phyloP scores from a whole-genome alignment of 2,888 invertebrate species.

The Epistrophe eligans region DNA sequence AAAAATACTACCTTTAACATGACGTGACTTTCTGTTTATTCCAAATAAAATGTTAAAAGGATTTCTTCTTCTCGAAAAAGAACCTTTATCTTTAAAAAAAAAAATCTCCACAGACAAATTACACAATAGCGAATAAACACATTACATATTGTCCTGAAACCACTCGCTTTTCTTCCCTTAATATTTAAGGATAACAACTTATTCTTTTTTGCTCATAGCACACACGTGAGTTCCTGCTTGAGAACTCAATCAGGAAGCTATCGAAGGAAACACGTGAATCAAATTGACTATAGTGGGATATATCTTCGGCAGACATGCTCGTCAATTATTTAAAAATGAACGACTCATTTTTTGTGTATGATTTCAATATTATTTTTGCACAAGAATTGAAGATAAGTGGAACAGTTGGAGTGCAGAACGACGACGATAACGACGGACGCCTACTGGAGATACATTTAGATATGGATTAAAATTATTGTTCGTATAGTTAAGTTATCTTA shows the following conservation, averaged over 20 bases:
- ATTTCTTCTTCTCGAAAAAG: not conserved
- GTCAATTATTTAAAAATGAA: conserved; percentile 57
- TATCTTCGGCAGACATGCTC: conserved; percentile 75
- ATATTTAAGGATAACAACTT: conserved; percentile 33
- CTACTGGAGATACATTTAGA: conserved; percentile 70
- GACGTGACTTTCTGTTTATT: conserved; percentile 59
- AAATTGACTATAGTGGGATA: conserved; percentile 76
- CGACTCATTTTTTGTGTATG: conserved; percentile 57
- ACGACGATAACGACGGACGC: conserved; percentile 46
- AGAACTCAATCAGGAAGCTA: conserved; percentile 77
- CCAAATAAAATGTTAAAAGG: conserved; percentile 28
- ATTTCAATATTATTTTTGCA: conserved; percentile 28
- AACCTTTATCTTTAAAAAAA: conserved; percentile 2
- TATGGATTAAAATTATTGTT: conserved; percentile 19
- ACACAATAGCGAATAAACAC: conserved; percentile 10
- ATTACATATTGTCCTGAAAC: conserved; percentile 30
- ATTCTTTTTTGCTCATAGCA: conserved; percentile 24
- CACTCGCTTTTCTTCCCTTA: conserved; percentile 8
- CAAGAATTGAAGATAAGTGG: conserved; percentile 60
- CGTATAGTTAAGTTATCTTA: conserved; percentile 47
- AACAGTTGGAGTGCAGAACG: conserved; percentile 64
- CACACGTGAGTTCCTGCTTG: conserved; percentile 75
- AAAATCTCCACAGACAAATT: not conserved
- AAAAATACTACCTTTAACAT: not conserved
- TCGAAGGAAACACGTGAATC: conserved; percentile 77